phyloP scores from a whole-genome alignment of 1,140 invertebrate species.

The Colletes gigas region DNA sequence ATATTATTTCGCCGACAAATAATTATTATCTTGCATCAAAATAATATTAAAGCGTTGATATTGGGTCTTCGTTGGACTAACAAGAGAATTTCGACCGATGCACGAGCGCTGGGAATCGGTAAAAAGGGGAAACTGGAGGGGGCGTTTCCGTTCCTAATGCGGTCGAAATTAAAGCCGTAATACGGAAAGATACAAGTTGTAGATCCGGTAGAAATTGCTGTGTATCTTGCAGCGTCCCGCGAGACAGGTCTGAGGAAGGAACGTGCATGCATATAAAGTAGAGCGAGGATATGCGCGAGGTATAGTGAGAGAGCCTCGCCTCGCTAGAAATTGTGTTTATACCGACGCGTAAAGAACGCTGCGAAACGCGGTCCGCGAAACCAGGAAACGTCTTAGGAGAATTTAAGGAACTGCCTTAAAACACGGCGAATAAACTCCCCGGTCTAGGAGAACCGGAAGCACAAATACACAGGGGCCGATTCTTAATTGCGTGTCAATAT shows the following conservation, averaged over 20 bases:
- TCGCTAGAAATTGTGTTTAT: slow-evolving; percentile 66
- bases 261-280: slow-evolving; percentile 63
- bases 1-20: too few species aligned
- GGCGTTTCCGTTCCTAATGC: slow-evolving; percentile 21
- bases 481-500: slow-evolving; percentile 2
- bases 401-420: slow-evolving; percentile 44
- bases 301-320: slow-evolving; percentile 49
- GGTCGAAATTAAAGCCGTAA: slow-evolving; percentile 58
- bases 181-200: slow-evolving; percentile 53
- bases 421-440: neutral
- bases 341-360: slow-evolving; percentile 62
- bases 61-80: too few species aligned
- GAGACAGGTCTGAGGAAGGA: slow-evolving; percentile 53
- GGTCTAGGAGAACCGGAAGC: neutral
- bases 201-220: slow-evolving; percentile 63
- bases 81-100: neutral
- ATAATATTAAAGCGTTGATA: too few species aligned
- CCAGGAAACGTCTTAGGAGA: slow-evolving; percentile 43
- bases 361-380: slow-evolving; percentile 38
- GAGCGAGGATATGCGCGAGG: slow-evolving; percentile 51
- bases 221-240: slow-evolving; percentile 56
- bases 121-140: neutral
- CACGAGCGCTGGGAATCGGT: neutral
- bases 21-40: too few species aligned
- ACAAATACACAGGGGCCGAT: neutral